A percentile compares a stretch with the other conserved stretches of the same genome.
Conservation (phyloP, 35 echinoderm and acorn worm genomes). For the Lytechinus pictus region DNA sequence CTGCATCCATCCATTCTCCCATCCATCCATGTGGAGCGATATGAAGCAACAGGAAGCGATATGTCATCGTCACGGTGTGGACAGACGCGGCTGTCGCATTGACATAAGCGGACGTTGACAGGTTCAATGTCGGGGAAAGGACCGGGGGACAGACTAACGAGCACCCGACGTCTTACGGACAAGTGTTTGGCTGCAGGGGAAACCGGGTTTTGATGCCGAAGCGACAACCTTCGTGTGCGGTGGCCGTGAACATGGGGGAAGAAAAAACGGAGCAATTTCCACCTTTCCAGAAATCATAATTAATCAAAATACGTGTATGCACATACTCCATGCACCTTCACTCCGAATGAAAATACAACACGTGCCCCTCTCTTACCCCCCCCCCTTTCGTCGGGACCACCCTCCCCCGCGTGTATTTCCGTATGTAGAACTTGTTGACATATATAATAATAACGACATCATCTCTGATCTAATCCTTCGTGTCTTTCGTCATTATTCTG, state of each 20-base stretch:
- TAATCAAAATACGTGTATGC: not conserved
- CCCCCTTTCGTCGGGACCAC: not conserved
- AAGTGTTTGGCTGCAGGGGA: conserved; percentile 8
- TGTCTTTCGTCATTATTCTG: too few species aligned
- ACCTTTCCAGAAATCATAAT: conserved; percentile 12
- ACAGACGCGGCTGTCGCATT: not conserved
- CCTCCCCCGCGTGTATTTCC: not conserved
- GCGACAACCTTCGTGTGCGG: not conserved
- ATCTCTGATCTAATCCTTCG: too few species aligned
- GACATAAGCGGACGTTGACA: not conserved
- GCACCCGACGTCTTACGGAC: conserved; percentile 14
- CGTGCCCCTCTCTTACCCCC: not conserved
- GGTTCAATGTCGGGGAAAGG: not conserved
- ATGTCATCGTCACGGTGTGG: not conserved
- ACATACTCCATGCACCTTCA: not conserved
- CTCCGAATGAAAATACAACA: not conserved
- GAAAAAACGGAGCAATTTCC: not conserved
- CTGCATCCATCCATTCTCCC: not conserved
- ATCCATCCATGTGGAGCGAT: not conserved
- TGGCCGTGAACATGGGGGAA: not conserved
- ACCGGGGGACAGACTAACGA: conserved; percentile 15
- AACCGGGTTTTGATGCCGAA: not conserved
- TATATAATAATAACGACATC: too few species aligned
- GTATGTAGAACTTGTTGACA: not conserved
- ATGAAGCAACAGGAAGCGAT: not conserved